Percentiles rank a stretch among this genome's conserved stretches.
Conservation (phyloP, 2,888 invertebrate species). For the Aleiodes testaceus region DNA sequence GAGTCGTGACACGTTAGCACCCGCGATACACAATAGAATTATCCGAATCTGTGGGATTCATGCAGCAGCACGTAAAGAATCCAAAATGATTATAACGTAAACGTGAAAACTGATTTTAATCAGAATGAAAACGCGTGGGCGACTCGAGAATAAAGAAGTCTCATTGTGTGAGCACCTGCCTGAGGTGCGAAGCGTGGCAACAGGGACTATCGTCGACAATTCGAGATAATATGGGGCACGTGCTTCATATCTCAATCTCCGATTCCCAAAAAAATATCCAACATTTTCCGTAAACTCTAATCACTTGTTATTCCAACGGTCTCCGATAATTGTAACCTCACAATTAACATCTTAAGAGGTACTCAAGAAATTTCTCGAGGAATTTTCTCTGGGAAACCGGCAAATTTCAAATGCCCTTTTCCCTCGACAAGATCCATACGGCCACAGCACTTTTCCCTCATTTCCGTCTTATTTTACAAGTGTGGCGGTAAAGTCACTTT, state of each 20-base stretch:
- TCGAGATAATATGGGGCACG: conserved; percentile 2
- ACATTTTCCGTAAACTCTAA: neutral
- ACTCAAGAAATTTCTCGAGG: neutral
- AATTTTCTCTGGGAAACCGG: conserved; percentile 44
- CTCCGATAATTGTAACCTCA: neutral
- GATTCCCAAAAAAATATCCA: no score
- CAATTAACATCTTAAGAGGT: neutral
- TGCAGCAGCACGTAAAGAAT: conserved; percentile 25
- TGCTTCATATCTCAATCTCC: conserved; percentile 16
- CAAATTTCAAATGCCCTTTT: conserved; percentile 41
- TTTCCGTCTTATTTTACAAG: conserved; percentile 40
- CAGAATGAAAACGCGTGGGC: conserved; percentile 15
- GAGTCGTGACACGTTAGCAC: conserved; percentile 20
- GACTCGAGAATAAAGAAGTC: conserved; percentile 8
- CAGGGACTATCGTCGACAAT: conserved; percentile 15
- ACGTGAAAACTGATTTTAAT: conserved; percentile 12
- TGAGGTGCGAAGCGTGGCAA: conserved; percentile 23
- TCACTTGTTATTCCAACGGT: neutral
- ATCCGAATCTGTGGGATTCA: conserved; percentile 19
- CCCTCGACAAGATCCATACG: conserved; percentile 54
- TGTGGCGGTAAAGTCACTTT: conserved; percentile 49
- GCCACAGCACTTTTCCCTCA: conserved; percentile 39
- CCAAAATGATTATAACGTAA: neutral
- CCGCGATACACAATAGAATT: conserved; percentile 9
- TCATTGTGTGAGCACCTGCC: conserved; percentile 25